A percentile compares a stretch with the other conserved stretches of the same genome.
phyloP scores from a whole-genome alignment of 1,140 invertebrate species.

The Ceratina australensis region DNA sequence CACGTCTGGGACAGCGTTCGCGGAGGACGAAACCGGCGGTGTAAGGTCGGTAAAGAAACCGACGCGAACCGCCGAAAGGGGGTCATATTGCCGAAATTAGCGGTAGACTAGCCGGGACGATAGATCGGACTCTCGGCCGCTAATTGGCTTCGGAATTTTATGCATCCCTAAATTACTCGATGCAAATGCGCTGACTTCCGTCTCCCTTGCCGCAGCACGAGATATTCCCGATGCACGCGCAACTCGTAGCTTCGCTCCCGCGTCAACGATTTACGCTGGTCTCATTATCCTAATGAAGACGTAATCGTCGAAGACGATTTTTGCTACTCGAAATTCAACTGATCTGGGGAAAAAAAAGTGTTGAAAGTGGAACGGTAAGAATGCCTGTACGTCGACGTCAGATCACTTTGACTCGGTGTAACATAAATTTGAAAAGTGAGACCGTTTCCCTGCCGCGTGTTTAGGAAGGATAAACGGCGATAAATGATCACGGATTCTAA shows the following conservation, averaged over 20 bases:
- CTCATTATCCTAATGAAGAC: constrained; percentile 80
- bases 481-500: constrained; percentile 78
- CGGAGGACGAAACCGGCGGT: not conserved
- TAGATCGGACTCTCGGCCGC: constrained; percentile 70
- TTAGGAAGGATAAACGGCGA: constrained; percentile 55
- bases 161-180: constrained; percentile 76
- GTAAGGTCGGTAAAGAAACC: constrained; percentile 24
- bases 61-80: not conserved
- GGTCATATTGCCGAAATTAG: constrained; percentile 52
- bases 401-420: no score
- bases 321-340: constrained; percentile 62
- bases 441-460: constrained; percentile 25
- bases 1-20: no score
- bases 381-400: no score
- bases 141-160: constrained; percentile 78
- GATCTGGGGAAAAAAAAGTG: no score
- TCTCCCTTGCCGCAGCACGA: constrained; percentile 41
- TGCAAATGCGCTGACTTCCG: constrained; percentile 73
- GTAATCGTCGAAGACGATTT: constrained; percentile 70
- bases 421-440: no score
- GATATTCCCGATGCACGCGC: constrained; percentile 51
- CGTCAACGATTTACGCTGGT: constrained; percentile 73
- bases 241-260: constrained; percentile 40
- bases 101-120: constrained; percentile 56
- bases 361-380: no score